Evolutionary conservation across 2,113 vertebrate species (phyloP).

Genomic region (Halichoerus grypus): DNA sequence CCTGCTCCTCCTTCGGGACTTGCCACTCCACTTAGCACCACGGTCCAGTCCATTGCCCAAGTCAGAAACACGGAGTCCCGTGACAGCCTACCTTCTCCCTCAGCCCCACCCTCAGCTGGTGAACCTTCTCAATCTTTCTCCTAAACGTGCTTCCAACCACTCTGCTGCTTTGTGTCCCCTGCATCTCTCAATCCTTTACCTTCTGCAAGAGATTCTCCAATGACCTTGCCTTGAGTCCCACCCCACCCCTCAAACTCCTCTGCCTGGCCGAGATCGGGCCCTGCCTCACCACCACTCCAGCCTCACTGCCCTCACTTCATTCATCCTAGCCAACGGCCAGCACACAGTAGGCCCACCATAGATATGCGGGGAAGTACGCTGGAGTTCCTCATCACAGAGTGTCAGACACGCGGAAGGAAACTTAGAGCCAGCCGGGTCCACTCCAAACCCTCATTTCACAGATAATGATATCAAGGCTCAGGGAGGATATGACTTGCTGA

Average conservation of each 20-base stretch:
- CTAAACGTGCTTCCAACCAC: not conserved
- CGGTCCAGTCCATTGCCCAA: not conserved
- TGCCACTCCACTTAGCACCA: not conserved
- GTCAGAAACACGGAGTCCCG: not conserved
- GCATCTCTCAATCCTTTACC: not conserved
- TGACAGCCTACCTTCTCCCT: not conserved
- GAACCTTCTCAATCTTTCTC: slow-evolving; percentile 8
- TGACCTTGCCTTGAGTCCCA: not conserved
- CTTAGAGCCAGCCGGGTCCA: not conserved
- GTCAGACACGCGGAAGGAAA: slow-evolving; percentile 26
- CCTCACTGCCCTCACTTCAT: not conserved
- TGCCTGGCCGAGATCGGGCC: not conserved
- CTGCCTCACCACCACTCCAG: not conserved
- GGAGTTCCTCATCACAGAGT: not conserved
- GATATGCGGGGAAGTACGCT: not conserved
- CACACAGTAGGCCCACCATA: not conserved
- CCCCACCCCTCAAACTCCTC: not conserved
- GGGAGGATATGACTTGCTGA: slow-evolving; percentile 28
- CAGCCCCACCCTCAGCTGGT: not conserved
- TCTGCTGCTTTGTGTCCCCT: not conserved
- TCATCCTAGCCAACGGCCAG: not conserved
- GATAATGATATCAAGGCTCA: not conserved
- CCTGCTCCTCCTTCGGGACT: not conserved
- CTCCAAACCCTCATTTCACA: slow-evolving; percentile 28
- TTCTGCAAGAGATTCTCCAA: not conserved